A percentile compares a stretch with the other conserved stretches of the same genome.
phyloP scores from a whole-genome alignment of 2,113 vertebrate genomes.

The Potamarius usumacintae region DNA sequence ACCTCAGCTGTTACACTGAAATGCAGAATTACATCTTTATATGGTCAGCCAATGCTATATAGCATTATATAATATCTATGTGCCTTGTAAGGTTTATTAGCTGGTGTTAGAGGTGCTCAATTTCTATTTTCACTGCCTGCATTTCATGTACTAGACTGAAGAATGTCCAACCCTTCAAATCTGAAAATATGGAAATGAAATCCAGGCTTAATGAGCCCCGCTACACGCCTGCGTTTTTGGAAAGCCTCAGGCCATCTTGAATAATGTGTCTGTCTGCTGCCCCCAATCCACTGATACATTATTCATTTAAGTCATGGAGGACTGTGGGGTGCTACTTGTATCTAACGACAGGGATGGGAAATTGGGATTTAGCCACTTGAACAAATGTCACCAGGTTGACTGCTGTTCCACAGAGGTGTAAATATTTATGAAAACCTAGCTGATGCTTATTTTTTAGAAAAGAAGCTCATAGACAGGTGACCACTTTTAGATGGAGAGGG shows the following conservation, averaged over 20 bases:
- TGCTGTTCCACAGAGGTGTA: slow-evolving; percentile 23
- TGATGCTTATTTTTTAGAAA: slow-evolving; percentile 11
- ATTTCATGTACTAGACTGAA: background rate
- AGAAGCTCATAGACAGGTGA: background rate
- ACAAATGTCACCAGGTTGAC: slow-evolving; percentile 26
- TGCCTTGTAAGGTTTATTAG: background rate
- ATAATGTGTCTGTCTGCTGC: slow-evolving; percentile 30
- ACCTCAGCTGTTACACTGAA: background rate
- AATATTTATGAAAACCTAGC: slow-evolving; percentile 31
- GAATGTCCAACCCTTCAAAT: background rate
- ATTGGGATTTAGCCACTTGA: slow-evolving; percentile 17
- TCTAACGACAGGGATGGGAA: slow-evolving; percentile 23
- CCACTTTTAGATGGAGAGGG: background rate
- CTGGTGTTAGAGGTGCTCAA: background rate
- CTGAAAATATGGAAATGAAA: slow-evolving; percentile 49
- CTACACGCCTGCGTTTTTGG: slow-evolving; percentile 8
- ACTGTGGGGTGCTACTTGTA: slow-evolving; percentile 15
- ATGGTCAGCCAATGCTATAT: background rate
- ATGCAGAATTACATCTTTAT: slow-evolving; percentile 5
- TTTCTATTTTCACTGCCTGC: background rate
- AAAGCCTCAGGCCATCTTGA: slow-evolving; percentile 27
- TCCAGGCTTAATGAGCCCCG: slow-evolving; percentile 45
- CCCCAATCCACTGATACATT: slow-evolving; percentile 59
- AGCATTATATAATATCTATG: background rate
- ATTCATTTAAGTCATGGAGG: slow-evolving; percentile 55